phyloP scores from a whole-genome alignment of 2,888 invertebrate species.

The Cordilura impudica region DNA sequence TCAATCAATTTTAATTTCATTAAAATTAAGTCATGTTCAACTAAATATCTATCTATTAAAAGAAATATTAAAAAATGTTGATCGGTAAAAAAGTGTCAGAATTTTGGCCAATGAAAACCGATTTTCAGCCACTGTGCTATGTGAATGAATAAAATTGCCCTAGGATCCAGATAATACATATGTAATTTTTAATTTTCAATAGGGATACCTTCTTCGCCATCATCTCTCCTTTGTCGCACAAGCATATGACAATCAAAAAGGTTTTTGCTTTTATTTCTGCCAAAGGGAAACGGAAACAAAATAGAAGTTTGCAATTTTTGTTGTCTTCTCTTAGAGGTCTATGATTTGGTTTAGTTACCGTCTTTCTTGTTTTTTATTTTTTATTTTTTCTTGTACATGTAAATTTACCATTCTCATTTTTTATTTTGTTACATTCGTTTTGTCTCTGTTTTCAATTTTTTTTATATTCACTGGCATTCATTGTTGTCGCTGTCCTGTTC shows the following conservation, averaged over 20 bases:
- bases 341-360: not conserved
- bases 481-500: not conserved
- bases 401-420: conserved; percentile 18
- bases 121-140: too few species aligned
- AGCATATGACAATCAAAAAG: not conserved
- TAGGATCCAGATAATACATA: too few species aligned
- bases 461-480: conserved; percentile 28
- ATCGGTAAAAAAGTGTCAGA: too few species aligned
- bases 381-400: not conserved
- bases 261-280: not conserved
- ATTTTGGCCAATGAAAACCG: too few species aligned
- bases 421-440: not conserved
- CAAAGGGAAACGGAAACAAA: conserved; percentile 15
- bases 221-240: not conserved
- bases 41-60: too few species aligned
- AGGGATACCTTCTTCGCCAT: not conserved
- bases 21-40: too few species aligned
- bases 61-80: too few species aligned
- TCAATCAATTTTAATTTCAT: too few species aligned
- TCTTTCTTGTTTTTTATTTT: conserved; percentile 16
- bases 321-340: not conserved
- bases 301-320: conserved; percentile 9
- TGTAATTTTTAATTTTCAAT: too few species aligned
- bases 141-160: too few species aligned
- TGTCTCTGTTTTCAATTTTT: not conserved